phyloP scores from a whole-genome alignment of 2,113 vertebrate genomes.

The Leptocoma aspasia region DNA sequence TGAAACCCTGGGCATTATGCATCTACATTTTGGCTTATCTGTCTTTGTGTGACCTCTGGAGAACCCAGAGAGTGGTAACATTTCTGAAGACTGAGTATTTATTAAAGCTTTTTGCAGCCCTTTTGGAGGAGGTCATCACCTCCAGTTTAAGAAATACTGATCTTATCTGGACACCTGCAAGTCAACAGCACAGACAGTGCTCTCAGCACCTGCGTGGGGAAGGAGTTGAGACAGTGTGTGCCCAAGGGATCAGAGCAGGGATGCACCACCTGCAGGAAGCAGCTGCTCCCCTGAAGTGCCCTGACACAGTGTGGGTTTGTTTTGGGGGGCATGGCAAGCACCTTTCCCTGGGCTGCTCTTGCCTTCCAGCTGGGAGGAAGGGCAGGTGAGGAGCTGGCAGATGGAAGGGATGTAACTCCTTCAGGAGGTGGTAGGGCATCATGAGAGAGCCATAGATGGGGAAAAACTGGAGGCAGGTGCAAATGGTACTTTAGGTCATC shows the following conservation, averaged over 20 bases:
- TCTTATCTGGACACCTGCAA: background rate
- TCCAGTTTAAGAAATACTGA: background rate
- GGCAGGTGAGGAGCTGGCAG: background rate
- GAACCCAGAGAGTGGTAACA: background rate
- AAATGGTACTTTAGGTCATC: background rate
- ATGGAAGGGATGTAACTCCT: background rate
- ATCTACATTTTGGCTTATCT: background rate
- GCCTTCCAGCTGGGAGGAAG: background rate
- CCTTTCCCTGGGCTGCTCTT: background rate
- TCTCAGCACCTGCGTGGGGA: background rate
- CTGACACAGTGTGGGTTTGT: background rate
- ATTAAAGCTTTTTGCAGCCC: background rate
- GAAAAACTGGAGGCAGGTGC: accelerated
- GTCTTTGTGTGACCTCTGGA: background rate
- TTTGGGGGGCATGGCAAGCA: background rate
- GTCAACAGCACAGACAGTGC: background rate
- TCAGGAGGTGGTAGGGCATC: background rate
- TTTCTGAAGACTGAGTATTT: background rate
- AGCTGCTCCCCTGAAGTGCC: background rate
- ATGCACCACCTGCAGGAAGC: background rate
- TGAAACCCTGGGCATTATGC: background rate
- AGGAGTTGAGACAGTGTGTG: accelerated
- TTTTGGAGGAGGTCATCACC: background rate
- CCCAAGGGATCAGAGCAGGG: background rate
- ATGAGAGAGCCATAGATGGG: background rate